A percentile compares a stretch with the other conserved stretches of the same genome.
Evolutionary conservation across 23 tunicate genomes (phyloP).

Genomic region (Halocynthia aurantium): DNA sequence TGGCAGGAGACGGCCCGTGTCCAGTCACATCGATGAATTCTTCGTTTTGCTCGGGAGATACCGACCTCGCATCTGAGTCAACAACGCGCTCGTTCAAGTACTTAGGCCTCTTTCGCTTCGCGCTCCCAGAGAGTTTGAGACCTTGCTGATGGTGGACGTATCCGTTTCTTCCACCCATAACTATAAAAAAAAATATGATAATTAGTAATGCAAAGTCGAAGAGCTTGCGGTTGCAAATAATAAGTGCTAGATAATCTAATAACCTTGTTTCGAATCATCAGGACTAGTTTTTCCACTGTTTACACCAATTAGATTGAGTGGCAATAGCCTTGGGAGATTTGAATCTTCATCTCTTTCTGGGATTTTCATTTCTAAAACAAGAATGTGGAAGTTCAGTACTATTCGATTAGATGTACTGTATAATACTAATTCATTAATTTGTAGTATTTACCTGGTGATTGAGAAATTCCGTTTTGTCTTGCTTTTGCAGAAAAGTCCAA

Average conservation of each 20-base stretch:
- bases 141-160: neutral
- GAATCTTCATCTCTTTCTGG: too few relatives aligned
- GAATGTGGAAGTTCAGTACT: too few relatives aligned
- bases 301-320: too few relatives aligned
- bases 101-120: constrained; percentile 50
- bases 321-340: too few relatives aligned
- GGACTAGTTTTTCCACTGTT: too few relatives aligned
- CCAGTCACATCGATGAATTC: neutral
- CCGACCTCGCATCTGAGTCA: neutral
- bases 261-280: too few relatives aligned
- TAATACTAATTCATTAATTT: too few relatives aligned
- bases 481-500: constrained; percentile 65
- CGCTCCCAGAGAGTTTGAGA: constrained; percentile 56
- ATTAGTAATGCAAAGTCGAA: neutral
- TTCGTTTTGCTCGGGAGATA: neutral
- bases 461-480: neutral
- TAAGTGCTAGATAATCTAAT: too few relatives aligned
- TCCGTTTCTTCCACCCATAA: neutral
- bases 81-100: constrained; percentile 49
- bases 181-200: neutral
- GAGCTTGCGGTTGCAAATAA: constrained; percentile 6
- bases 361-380: too few relatives aligned
- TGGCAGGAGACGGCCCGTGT: neutral
- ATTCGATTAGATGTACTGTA: too few relatives aligned
- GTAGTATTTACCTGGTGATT: too few relatives aligned